Conservation (phyloP, 35 echinoderm and acorn worm species). For the Ptychodera flava region DNA sequence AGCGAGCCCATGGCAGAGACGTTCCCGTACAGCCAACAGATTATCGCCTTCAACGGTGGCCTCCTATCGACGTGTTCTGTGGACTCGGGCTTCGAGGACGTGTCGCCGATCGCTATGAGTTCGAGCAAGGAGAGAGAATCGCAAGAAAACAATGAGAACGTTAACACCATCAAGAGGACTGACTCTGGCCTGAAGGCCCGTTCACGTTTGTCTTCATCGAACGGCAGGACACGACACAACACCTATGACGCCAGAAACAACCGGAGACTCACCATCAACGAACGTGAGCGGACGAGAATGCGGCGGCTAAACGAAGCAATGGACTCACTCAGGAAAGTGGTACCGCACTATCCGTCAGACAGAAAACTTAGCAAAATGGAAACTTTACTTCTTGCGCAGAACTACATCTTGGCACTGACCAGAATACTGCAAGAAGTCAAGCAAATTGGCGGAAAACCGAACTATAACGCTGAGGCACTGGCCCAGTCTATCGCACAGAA, state of each 20-base stretch:
- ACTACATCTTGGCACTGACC: slow-evolving; percentile 56
- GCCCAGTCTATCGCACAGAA: not conserved
- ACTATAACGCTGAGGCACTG: not conserved
- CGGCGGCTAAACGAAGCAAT: slow-evolving; percentile 58
- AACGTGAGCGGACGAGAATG: slow-evolving; percentile 51
- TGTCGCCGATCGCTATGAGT: not conserved
- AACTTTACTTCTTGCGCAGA: slow-evolving; percentile 66
- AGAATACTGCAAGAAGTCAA: slow-evolving; percentile 42
- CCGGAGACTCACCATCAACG: slow-evolving; percentile 43
- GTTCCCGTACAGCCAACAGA: not conserved
- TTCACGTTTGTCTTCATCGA: not conserved
- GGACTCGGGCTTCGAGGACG: not conserved
- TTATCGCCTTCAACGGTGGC: not conserved
- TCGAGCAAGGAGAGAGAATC: not conserved
- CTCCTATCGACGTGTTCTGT: not conserved
- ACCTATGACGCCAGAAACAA: not conserved
- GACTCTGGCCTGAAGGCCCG: not conserved
- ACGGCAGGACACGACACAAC: not conserved
- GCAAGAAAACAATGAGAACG: not conserved
- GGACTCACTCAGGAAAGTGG: slow-evolving; percentile 54
- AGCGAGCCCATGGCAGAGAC: not conserved
- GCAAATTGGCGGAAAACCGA: not conserved
- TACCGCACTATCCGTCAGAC: slow-evolving; percentile 63
- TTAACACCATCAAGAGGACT: not conserved
- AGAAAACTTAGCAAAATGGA: slow-evolving; percentile 73